Percentiles rank a stretch among this genome's conserved stretches.
phyloP scores from a whole-genome alignment of 2,797 vertebrate species.

The Orestias chungarensis region DNA sequence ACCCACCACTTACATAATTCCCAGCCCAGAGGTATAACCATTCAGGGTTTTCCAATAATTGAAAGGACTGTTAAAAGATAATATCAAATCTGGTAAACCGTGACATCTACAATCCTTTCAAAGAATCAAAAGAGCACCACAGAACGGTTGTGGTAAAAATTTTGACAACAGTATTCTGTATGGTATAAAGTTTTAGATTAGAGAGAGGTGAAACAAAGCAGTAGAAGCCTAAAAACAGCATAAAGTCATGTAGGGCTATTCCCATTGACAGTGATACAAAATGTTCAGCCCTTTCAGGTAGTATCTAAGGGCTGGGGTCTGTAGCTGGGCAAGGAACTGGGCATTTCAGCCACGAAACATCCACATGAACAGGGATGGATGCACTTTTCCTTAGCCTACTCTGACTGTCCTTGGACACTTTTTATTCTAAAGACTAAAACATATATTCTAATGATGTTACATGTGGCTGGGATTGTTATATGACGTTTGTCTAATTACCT shows the following conservation, averaged over 20 bases:
- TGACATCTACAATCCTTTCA: constrained; percentile 60
- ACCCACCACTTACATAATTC: constrained; percentile 53
- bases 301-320: constrained; percentile 55
- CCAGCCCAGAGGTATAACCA: constrained; percentile 34
- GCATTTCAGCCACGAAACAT: constrained; percentile 80
- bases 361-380: constrained; percentile 74
- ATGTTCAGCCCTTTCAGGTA: constrained; percentile 59
- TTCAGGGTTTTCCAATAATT: constrained; percentile 14
- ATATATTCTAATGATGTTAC: constrained; percentile 36
- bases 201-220: background rate
- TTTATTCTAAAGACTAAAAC: constrained; percentile 73
- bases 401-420: constrained; percentile 80
- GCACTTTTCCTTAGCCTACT: constrained; percentile 81
- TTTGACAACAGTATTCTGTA: background rate
- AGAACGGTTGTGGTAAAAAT: constrained; percentile 22
- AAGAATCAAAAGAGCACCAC: constrained; percentile 46
- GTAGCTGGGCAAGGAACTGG: constrained; percentile 65
- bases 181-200: background rate
- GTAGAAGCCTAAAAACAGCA: constrained; percentile 53
- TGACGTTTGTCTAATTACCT: constrained; percentile 80
- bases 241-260: constrained; percentile 30
- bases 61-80: constrained; percentile 39
- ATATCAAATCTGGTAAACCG: constrained; percentile 39
- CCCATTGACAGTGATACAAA: constrained; percentile 34
- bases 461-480: constrained; percentile 81